Evolutionary conservation across 2,797 vertebrate species (phyloP), one percentile per base, ranked within the genome.

Genomic region (Paguma larvata): DNA sequence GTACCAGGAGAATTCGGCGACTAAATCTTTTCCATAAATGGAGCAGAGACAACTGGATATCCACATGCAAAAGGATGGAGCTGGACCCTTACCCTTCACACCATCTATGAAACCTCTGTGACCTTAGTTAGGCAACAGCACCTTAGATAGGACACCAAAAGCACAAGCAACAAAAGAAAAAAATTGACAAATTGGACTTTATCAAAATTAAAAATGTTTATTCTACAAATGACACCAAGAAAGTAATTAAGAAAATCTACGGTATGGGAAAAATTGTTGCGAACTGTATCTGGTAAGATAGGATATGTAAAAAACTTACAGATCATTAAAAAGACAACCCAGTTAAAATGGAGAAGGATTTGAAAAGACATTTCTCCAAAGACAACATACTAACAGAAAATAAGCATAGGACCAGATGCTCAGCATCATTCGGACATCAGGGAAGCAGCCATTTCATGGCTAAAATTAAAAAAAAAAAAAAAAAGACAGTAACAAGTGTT

Each of bases 351-450:
- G 32, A 4, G 32, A 72, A 63, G 25, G 25, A 63, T 88, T 51
- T 82, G 44, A 56, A 80, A 11, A 90, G 41, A 48, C 53, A 70
- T 44, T 89, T 94, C 25, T 83, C 56, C 63, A 89, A 94, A 89
- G 8, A 83, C 19, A 62, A 89, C 59, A 84, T 21, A 94, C 12
- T 30, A 83, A 84, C 56, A n/a, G 34, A 46, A n/a, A 77, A 32
- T 16, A 75, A 65, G 19, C 8, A 89, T n/a, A 80, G 16, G 30
- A 75, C 78, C 91, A 70, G 51, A 79, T 63, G 63, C 44, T 70
- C 63, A 67, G n/a, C 30, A 62, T 38, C 53, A 75, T 56, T 56
- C 80, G 2, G 15, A 79, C 86, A 80, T 86, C 44, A 73, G 46
- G 34, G 34, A 87, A 86, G 34, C 16, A 56, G 63, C 6, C 3